A percentile compares a stretch with the other conserved stretches of the same genome.
Conservation (phyloP, 2,888 invertebrate species). For the Dicycla oo region DNA sequence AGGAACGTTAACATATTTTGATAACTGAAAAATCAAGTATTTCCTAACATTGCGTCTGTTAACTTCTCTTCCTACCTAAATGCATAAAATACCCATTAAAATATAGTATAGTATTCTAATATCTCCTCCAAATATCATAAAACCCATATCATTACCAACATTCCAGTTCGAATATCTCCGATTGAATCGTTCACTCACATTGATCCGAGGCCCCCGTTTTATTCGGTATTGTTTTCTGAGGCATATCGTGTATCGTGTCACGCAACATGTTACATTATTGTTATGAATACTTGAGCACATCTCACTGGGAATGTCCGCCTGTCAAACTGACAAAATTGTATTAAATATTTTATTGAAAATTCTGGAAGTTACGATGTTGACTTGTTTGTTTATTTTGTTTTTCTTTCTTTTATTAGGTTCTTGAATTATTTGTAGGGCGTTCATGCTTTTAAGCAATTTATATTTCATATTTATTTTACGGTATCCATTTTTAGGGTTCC, state of each 20-base stretch:
- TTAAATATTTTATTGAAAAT: slow-evolving; percentile 40
- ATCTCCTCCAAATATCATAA: not conserved
- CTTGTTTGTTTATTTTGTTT: slow-evolving; percentile 3
- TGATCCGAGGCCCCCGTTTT: slow-evolving; percentile 18
- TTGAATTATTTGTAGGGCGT: not conserved
- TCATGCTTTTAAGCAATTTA: not conserved
- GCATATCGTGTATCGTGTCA: slow-evolving; percentile 27
- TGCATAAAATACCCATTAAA: not conserved
- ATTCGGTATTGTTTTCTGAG: slow-evolving; percentile 28
- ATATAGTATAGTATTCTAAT: not conserved
- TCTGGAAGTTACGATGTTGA: not conserved
- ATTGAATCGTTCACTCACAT: slow-evolving; percentile 5
- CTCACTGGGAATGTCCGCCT: slow-evolving; percentile 3
- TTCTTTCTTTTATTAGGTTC: not conserved
- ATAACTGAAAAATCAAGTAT: not conserved
- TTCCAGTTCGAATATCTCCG: slow-evolving; percentile 17
- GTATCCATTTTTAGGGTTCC: not conserved
- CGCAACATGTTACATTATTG: slow-evolving; percentile 24
- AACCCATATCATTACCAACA: not conserved
- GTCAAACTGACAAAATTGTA: slow-evolving; percentile 35
- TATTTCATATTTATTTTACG: not conserved
- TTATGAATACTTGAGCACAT: slow-evolving; percentile 52
- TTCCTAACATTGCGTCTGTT: not conserved
- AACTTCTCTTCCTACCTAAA: not conserved
- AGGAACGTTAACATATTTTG: not conserved